phyloP scores from a whole-genome alignment of 2,113 vertebrate genomes.

The Charadrius vociferus region DNA sequence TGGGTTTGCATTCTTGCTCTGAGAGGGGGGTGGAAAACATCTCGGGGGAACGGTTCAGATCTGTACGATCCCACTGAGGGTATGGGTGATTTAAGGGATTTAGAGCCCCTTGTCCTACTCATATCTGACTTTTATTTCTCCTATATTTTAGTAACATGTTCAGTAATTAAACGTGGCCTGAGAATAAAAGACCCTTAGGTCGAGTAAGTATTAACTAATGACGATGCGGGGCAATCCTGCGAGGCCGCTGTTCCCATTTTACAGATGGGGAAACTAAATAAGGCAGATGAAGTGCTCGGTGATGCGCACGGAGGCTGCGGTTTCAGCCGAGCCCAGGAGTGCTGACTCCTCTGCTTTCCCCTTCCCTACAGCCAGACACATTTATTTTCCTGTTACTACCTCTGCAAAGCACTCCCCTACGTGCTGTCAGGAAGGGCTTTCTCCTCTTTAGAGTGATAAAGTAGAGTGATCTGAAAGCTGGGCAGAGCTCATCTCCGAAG shows the following conservation, averaged over 20 bases:
- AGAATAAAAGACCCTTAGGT: neutral
- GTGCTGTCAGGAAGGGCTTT: neutral
- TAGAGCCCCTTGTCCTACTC: neutral
- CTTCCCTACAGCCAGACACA: neutral
- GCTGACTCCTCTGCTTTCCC: neutral
- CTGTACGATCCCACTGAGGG: rapidly evolving
- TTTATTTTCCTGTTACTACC: neutral
- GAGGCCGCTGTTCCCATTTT: neutral
- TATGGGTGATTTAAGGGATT: neutral
- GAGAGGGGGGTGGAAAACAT: neutral
- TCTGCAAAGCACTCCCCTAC: neutral
- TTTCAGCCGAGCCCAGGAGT: neutral
- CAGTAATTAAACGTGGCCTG: neutral
- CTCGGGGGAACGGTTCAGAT: rapidly evolving
- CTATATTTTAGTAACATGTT: neutral
- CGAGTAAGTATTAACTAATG: rapidly evolving
- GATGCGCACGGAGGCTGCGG: neutral
- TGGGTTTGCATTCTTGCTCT: neutral
- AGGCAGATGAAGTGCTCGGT: neutral
- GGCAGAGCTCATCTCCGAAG: neutral
- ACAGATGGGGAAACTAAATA: neutral
- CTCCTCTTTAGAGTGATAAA: neutral
- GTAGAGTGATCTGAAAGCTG: neutral
- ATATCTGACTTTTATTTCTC: neutral
- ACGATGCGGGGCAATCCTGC: neutral